Base-by-base conservation (phyloP, 2,888 invertebrate genomes). In the Trilocha varians region DNA sequence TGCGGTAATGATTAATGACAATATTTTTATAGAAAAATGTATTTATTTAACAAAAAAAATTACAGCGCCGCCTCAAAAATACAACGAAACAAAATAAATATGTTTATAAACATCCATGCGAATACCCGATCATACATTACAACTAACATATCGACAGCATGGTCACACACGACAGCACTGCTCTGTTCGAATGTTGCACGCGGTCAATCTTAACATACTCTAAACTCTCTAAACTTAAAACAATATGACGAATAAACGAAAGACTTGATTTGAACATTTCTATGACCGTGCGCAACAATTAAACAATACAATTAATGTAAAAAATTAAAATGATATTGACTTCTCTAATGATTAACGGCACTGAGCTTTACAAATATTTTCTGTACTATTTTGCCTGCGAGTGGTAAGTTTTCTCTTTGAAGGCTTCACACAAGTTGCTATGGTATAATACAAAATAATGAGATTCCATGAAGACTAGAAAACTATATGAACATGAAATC, bases 401-500 rank as follows among this genome's bases (percentile, higher is more conserved):
- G 71, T 53, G 70, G 70, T 70, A 67, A 53, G 63, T 67, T 68
- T 71, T 62, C 48, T 67, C 53, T 66, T 67, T 75, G 65, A 56
- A 48, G 54, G 68, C 66, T 65, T 64, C 62, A 60, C 55, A 64
- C 64, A 73, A 73, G 53, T 60, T 59, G 60, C 60, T 62, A 62
- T 65, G 66, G 64, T 69, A 62, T 59, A 65, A 66, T 59, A 70
- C 66, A 71, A 71, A 75, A 74, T 77, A 78, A 84, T 85, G 84
- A 83, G 76, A 82, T 78, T 78, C 67, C 72, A 82, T 84, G 84
- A 84, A 77, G 72, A 78, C 85, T 85, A 85, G 82, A 83, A 72
- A 70, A 80, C 84, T 85, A 85, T 68, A 84, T 85, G 85, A 82
- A 80, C 75, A 78, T 80, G 84, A 84, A 83, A 83, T 80, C 72